A percentile compares a stretch with the other conserved stretches of the same genome.
Evolutionary conservation across 2,797 vertebrate species (phyloP).

Genomic region (Diplodus puntazzo): DNA sequence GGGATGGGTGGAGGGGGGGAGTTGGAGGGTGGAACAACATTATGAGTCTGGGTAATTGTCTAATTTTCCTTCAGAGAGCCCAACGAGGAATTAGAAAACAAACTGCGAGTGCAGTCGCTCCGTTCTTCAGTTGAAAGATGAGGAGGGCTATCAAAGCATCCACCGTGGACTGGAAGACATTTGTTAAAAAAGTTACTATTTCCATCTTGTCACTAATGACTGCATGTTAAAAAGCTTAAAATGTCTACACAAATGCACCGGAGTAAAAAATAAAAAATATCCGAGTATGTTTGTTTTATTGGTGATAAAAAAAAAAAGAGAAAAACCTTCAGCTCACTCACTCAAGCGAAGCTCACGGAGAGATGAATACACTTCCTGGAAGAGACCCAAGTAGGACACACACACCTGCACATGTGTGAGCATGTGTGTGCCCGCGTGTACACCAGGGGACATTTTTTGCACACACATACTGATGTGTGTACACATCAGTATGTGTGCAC

Average conservation of each 20-base stretch:
- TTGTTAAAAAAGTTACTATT: slow-evolving; percentile 6
- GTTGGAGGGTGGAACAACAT: slow-evolving; percentile 77
- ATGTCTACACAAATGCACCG: not conserved
- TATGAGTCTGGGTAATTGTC: slow-evolving; percentile 85
- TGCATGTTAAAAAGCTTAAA: slow-evolving; percentile 2
- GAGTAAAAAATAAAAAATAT: not conserved
- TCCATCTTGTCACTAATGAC: not conserved
- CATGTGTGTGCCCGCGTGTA: not conserved
- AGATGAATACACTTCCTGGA: slow-evolving; percentile 36
- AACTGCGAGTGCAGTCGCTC: slow-evolving; percentile 50
- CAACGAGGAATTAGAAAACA: slow-evolving; percentile 78
- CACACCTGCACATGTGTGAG: not conserved
- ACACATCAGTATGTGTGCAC: too few relatives aligned
- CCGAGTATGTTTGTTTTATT: slow-evolving; percentile 1
- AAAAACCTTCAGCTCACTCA: slow-evolving; percentile 14
- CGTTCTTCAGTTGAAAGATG: slow-evolving; percentile 43
- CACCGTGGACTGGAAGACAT: not conserved
- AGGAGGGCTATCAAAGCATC: slow-evolving; percentile 44
- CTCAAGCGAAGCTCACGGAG: slow-evolving; percentile 9
- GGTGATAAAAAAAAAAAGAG: not conserved
- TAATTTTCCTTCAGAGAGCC: slow-evolving; percentile 84
- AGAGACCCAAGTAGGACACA: slow-evolving; percentile 49
- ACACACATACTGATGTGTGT: slow-evolving; percentile 23
- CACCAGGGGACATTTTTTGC: slow-evolving; percentile 26
- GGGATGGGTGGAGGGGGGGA: slow-evolving; percentile 1